Evolutionary conservation across 2,888 invertebrate species (phyloP).

Genomic region (Drosophila fungiperda): DNA sequence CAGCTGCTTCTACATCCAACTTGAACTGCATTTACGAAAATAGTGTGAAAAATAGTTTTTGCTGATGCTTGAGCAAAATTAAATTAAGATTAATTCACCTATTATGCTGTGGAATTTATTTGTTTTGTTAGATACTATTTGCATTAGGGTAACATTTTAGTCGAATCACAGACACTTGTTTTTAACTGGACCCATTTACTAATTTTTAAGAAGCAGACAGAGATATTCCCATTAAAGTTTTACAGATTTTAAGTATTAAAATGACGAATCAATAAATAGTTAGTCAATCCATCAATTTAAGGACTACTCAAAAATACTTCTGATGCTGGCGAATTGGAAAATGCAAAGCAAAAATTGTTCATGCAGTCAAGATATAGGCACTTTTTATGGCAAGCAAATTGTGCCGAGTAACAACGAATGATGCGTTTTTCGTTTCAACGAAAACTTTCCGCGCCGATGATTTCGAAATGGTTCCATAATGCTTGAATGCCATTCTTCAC

Average conservation of each 20-base stretch:
- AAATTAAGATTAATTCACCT: conserved; percentile 69
- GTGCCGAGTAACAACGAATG: background rate
- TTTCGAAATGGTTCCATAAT: conserved; percentile 3
- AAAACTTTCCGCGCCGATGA: conserved; percentile 9
- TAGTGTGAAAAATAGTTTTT: conserved; percentile 60
- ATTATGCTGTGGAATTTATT: conserved; percentile 65
- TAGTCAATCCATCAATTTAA: background rate
- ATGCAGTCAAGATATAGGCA: conserved; percentile 1
- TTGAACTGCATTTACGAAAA: conserved; percentile 40
- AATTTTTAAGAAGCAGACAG: background rate
- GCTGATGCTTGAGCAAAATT: conserved; percentile 36
- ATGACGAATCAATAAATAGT: background rate
- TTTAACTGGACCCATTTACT: background rate
- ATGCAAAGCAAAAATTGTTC: conserved; percentile 1
- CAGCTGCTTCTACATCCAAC: conserved; percentile 56
- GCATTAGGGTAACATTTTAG: background rate
- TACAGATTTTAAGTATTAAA: background rate
- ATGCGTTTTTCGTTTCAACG: background rate
- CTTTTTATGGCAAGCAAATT: background rate
- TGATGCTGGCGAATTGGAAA: conserved; percentile 1
- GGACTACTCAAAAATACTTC: background rate
- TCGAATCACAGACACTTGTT: background rate
- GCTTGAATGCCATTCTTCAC: conserved; percentile 1
- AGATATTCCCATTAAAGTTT: background rate
- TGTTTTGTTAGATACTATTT: conserved; percentile 51